A percentile compares a stretch with the other conserved stretches of the same genome.
Conservation (phyloP, 1,140 invertebrate genomes). For the Melanaphis sacchari region DNA sequence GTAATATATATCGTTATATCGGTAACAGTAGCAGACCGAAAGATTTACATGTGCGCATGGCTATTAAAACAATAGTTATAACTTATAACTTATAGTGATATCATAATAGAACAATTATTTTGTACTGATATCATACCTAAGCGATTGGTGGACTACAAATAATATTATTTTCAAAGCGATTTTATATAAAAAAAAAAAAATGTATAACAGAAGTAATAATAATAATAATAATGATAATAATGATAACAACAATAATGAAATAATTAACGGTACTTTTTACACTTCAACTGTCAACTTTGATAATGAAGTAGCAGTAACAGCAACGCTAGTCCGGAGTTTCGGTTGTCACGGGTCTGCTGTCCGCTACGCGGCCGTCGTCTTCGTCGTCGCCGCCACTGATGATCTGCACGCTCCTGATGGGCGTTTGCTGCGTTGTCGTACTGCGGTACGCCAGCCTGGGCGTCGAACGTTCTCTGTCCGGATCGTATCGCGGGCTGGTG, state of each 20-base stretch:
- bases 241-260: neutral
- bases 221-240: neutral
- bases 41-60: neutral
- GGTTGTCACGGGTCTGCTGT: conserved; percentile 49
- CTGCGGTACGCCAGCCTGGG: neutral
- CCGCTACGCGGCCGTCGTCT: neutral
- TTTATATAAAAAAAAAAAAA: neutral
- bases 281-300: neutral
- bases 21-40: neutral
- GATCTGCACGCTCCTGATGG: conserved; percentile 60
- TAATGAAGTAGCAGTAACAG: neutral
- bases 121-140: neutral
- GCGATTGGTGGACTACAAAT: neutral
- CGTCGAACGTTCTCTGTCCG: neutral
- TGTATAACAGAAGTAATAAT: neutral
- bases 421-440: conserved; percentile 19
- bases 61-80: neutral
- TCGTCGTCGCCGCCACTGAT: neutral
- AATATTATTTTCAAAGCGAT: neutral
- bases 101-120: neutral
- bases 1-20: neutral
- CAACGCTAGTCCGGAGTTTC: conserved; percentile 38
- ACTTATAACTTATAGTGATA: neutral
- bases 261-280: neutral
- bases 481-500: conserved; percentile 55